Percentiles rank a stretch among this genome's conserved stretches.
Conservation (phyloP, 1,140 invertebrate species). For the Bombus soroeensis region DNA sequence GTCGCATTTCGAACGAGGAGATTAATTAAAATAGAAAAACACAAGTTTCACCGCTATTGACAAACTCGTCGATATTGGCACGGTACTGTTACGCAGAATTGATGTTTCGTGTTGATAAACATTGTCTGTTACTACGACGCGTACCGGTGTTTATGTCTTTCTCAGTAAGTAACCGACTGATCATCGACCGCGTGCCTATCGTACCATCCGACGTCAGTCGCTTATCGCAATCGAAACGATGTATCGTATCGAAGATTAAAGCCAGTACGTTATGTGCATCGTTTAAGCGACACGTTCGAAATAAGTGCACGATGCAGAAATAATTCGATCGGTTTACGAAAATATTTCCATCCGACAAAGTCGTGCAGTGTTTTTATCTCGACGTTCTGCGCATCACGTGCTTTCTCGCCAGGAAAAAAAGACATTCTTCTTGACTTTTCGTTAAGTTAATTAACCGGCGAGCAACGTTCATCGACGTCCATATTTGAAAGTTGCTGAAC, state of each 20-base stretch:
- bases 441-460: constrained; percentile 9
- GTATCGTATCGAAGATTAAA: neutral
- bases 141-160: neutral
- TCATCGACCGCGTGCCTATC: neutral
- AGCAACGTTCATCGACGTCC: neutral
- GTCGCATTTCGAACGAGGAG: neutral
- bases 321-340: neutral
- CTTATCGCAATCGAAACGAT: neutral
- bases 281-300: neutral
- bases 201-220: neutral
- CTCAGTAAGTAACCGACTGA: neutral
- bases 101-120: constrained; percentile 8
- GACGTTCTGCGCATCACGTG: neutral
- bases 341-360: neutral
- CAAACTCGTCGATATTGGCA: constrained; percentile 5
- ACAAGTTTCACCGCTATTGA: neutral
- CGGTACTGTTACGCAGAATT: too few relatives aligned
- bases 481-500: neutral
- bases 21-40: constrained; percentile 9
- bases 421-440: neutral
- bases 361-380: neutral
- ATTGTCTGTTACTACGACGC: neutral
- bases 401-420: too few relatives aligned
- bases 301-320: neutral
- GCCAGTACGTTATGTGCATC: neutral